phyloP scores from a whole-genome alignment of 2,888 invertebrate genomes.

The Fragum whitleyi region DNA sequence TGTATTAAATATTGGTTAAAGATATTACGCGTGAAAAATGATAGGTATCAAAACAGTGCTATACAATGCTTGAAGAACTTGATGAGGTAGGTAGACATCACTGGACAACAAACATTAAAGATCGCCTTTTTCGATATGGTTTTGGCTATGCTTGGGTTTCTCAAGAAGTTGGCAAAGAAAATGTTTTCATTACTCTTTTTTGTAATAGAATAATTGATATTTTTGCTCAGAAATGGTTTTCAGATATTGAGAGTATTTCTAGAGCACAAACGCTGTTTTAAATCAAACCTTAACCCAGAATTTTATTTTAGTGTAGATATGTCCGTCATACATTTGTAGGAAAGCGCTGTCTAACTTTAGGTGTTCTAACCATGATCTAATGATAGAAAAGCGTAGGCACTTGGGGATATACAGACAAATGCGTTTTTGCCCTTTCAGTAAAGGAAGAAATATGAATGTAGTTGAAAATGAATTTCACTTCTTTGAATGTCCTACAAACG shows the following conservation, averaged over 20 bases:
- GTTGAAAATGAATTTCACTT: neutral
- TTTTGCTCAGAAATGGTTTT: neutral
- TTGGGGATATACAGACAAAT: neutral
- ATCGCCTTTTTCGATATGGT: neutral
- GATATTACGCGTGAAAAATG: neutral
- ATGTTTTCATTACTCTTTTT: neutral
- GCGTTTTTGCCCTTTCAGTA: neutral
- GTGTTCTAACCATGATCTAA: neutral
- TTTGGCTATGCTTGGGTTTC: conserved; percentile 9
- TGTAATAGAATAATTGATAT: neutral
- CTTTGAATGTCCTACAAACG: neutral
- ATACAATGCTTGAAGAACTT: neutral
- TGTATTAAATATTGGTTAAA: neutral
- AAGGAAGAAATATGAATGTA: neutral
- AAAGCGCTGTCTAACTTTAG: neutral
- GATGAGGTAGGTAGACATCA: neutral
- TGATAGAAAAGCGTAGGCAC: neutral
- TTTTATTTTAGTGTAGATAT: neutral
- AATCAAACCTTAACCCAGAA: neutral
- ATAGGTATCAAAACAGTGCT: conserved; percentile 1
- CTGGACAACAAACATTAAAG: neutral
- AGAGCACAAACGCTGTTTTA: neutral
- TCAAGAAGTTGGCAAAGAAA: neutral
- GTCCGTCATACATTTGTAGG: neutral
- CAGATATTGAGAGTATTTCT: neutral